Conservation (phyloP, 2,113 vertebrate genomes). For the Bothrops jararaca region DNA sequence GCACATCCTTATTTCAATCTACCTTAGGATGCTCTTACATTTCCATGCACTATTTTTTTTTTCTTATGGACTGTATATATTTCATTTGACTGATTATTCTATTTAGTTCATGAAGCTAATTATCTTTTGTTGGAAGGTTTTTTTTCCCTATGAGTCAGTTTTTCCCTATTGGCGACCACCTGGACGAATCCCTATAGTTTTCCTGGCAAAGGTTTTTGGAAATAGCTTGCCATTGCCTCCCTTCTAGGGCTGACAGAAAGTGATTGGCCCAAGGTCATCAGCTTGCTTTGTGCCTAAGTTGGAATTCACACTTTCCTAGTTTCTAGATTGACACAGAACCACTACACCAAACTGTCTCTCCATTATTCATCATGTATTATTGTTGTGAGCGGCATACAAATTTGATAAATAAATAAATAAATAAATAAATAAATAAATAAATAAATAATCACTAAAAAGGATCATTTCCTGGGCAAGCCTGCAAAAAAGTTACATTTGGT, state of each 20-base stretch:
- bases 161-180: neutral
- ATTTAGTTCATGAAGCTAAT: neutral
- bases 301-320: neutral
- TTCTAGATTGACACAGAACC: neutral
- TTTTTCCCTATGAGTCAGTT: neutral
- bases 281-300: neutral
- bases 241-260: neutral
- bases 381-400: too few species aligned
- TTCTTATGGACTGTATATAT: neutral
- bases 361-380: neutral
- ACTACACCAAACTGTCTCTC: neutral
- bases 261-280: neutral
- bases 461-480: neutral
- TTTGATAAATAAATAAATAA: too few species aligned
- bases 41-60: neutral
- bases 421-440: too few species aligned
- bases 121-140: neutral
- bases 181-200: neutral
- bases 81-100: neutral
- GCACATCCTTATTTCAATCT: neutral
- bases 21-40: neutral
- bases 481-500: neutral
- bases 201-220: neutral
- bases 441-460: too few species aligned
- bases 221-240: neutral